These are phyloP conservation scores for Cataglyphis altisquamis DNA, from an alignment of 2,888 invertebrate genomes.

Conservation along the genomic window DNA sequence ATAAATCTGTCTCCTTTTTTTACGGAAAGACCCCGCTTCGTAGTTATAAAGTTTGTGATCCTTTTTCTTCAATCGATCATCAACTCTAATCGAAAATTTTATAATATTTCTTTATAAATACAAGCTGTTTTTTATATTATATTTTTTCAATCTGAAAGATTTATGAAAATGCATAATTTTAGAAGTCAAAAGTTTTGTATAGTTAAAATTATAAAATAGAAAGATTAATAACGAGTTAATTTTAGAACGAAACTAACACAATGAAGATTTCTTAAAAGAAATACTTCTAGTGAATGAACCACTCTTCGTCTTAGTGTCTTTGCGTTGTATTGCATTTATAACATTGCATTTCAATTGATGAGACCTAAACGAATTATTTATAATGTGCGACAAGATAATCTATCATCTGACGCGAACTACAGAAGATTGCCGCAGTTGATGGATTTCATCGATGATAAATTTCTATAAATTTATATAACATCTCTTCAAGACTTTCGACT, in stretches of 20 bases:
- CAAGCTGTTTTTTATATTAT: neutral
- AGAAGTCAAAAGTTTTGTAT: neutral
- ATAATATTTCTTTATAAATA: neutral
- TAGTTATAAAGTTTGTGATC: neutral
- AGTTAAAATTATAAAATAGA: neutral
- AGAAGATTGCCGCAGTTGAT: conserved; percentile 26
- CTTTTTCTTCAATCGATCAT: conserved; percentile 7
- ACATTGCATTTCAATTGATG: conserved; percentile 22
- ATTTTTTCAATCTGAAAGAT: neutral
- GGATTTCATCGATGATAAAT: conserved; percentile 8
- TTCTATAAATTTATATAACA: conserved; percentile 22
- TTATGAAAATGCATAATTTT: neutral
- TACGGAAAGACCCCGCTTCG: neutral
- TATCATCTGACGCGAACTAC: neutral
- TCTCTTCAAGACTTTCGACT: conserved; percentile 4
- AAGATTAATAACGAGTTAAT: conserved; percentile 8
- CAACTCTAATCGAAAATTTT: neutral
- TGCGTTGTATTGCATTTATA: conserved; percentile 5
- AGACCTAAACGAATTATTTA: neutral
- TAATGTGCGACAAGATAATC: conserved; percentile 9
- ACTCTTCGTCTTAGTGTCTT: neutral
- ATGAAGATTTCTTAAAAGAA: conserved; percentile 28
- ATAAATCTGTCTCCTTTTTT: neutral
- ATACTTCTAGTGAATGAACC: conserved; percentile 14
- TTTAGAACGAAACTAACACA: neutral